phyloP scores from a whole-genome alignment of 2,113 vertebrate species.

The Misgurnus mizolepis region DNA sequence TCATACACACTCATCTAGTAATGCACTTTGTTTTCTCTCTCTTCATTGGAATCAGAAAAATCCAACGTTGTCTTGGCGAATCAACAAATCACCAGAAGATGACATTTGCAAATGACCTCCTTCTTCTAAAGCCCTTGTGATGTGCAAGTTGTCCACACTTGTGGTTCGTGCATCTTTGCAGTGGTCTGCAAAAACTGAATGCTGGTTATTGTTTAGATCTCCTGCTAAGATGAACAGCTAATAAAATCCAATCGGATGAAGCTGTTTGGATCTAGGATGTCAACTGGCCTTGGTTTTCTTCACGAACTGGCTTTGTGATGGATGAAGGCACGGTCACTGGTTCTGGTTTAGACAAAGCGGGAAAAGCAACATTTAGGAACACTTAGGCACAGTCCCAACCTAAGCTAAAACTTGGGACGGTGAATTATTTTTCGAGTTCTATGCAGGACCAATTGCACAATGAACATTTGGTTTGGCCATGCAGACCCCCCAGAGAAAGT shows the following conservation, averaged over 20 bases:
- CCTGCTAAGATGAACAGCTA: constrained; percentile 44
- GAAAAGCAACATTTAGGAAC: constrained; percentile 63
- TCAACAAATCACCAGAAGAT: constrained; percentile 38
- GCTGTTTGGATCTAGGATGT: constrained; percentile 48
- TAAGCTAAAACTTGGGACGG: constrained; percentile 67
- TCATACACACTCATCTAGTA: constrained; percentile 44
- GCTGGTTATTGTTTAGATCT: constrained; percentile 24
- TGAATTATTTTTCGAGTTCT: constrained; percentile 69
- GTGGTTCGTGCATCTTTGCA: background rate
- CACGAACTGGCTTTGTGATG: constrained; percentile 44
- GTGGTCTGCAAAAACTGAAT: background rate
- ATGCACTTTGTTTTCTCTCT: constrained; percentile 28
- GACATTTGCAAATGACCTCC: constrained; percentile 31
- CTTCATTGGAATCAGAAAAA: constrained; percentile 39
- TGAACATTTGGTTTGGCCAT: constrained; percentile 65
- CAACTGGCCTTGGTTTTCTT: constrained; percentile 39
- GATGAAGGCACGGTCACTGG: constrained; percentile 43
- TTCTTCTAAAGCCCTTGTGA: constrained; percentile 29
- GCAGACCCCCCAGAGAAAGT: constrained; percentile 64
- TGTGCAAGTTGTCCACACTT: constrained; percentile 28
- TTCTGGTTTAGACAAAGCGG: constrained; percentile 44
- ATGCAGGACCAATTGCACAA: constrained; percentile 70
- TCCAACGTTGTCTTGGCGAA: constrained; percentile 45
- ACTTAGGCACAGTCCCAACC: constrained; percentile 70
- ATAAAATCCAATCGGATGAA: constrained; percentile 57